Percentiles rank a stretch among this genome's conserved stretches.
These are phyloP conservation scores for Rhagonycha lutea DNA, from an alignment of 2,888 invertebrate genomes.

Conservation along the genomic window DNA sequence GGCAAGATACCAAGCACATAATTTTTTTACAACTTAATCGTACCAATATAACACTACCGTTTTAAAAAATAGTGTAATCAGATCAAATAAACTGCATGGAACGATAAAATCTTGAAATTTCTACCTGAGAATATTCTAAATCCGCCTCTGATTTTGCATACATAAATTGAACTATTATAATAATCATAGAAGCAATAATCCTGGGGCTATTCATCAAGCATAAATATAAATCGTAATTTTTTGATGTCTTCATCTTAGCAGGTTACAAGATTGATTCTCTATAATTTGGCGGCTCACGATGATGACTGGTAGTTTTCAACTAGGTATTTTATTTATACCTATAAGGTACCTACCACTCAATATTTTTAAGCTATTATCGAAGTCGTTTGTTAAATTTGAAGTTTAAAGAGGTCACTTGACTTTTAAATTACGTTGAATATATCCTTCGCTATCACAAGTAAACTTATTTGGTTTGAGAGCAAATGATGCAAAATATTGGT, in stretches of 20 bases:
- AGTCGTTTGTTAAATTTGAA: not conserved
- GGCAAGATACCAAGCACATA: too few relatives aligned
- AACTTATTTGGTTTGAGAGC: not conserved
- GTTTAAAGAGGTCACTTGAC: not conserved
- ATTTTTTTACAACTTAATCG: too few relatives aligned
- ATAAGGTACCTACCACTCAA: not conserved
- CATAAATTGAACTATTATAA: constrained; percentile 7
- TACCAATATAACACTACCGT: not conserved
- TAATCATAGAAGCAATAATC: constrained; percentile 18
- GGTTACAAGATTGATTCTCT: constrained; percentile 9
- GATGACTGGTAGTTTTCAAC: constrained; percentile 12
- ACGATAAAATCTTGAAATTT: not conserved
- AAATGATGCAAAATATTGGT: not conserved
- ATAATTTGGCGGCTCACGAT: constrained; percentile 13
- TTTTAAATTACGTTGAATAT: not conserved
- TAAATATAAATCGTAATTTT: constrained; percentile 11
- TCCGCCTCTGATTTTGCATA: not conserved
- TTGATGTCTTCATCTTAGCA: constrained; percentile 22
- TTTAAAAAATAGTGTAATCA: not conserved
- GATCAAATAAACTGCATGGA: not conserved
- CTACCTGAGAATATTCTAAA: not conserved
- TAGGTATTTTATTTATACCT: constrained; percentile 1
- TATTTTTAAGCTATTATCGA: not conserved
- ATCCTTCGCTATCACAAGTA: not conserved
- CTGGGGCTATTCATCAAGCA: constrained; percentile 16